Evolutionary conservation across 2,113 vertebrate species (phyloP), one percentile per base, ranked within the genome.

Genomic region (Lucifuga dentata): DNA sequence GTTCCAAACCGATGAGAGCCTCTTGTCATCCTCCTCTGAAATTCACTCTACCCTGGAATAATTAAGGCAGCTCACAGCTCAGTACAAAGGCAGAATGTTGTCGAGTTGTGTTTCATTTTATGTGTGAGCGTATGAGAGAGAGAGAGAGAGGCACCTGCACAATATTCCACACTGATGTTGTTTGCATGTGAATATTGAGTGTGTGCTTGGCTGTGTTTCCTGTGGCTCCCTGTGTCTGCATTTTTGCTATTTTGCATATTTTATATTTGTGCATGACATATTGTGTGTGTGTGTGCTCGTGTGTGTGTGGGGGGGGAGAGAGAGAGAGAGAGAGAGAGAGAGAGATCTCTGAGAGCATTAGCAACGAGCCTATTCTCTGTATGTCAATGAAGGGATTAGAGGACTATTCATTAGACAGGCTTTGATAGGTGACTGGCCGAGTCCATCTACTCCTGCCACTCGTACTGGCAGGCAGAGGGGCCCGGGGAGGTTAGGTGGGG

Each of bases 331-430:
- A 8, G 44, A 66, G 65, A 66, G 67, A 64, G 40, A 58, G 66
- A 56, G 59, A 0, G 41, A 49, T 79, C 68, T 74, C 78, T 82
- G 76, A 76, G 75, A 79, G 81, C 85, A 81, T 90, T 82, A 86
- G 74, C 64, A 63, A 70, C 12, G 50, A 88, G 80, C 71, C 69
- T 76, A 67, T 82, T 80, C 82, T 84, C 78, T 83, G 85, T 86
- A 77, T 89, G 78, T 89, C 82, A 87, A 81, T 88, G 84, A 91
- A 82, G 71, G 84, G 88, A 89, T 91, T 88, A 90, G 65, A 76
- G 39, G 76, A 61, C 75, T 71, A 84, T 89, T 88, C 84, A 90
- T 87, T 76, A 85, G 76, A 29, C 43, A 5, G 73, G 66, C 78
- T 86, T 78, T 86, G 82, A 88, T 84, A 84, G 85, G 76, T 85